Conservation (phyloP, 2,888 invertebrate species). For the Philhelius pedissequus region DNA sequence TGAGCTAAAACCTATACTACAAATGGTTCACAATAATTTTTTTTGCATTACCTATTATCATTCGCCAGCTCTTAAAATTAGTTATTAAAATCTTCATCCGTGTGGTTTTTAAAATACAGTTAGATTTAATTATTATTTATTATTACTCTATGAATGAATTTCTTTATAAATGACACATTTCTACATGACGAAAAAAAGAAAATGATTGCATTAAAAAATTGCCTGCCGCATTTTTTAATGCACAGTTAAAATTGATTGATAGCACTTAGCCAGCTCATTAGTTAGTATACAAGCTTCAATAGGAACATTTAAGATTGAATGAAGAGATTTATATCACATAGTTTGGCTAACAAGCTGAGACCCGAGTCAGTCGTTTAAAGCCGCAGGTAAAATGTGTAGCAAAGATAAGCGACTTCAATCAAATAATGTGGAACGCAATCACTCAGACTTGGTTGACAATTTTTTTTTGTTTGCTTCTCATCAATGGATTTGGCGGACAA, state of each 20-base stretch:
- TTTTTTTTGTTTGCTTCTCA: slow-evolving; percentile 31
- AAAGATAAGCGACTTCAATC: slow-evolving; percentile 40
- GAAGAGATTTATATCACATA: slow-evolving; percentile 11
- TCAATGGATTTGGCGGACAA: background rate
- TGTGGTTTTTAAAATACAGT: background rate
- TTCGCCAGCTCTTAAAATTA: background rate
- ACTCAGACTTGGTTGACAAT: slow-evolving; percentile 70
- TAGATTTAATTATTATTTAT: background rate
- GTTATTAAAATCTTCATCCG: background rate
- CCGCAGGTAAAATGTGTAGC: slow-evolving; percentile 7
- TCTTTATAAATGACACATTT: background rate
- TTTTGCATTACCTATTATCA: background rate
- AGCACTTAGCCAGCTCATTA: slow-evolving; percentile 32
- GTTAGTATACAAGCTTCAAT: slow-evolving; percentile 4
- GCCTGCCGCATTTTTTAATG: background rate
- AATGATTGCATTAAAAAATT: background rate
- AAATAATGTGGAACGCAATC: slow-evolving; percentile 68
- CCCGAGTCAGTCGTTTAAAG: background rate
- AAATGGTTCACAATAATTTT: no score
- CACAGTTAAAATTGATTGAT: slow-evolving; percentile 40
- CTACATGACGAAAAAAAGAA: background rate
- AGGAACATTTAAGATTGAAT: background rate
- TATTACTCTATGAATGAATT: background rate
- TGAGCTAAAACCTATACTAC: no score
- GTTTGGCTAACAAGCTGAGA: background rate